Evolutionary conservation across 2,797 vertebrate genomes (phyloP).

Genomic region (Serranus cabrilla): DNA sequence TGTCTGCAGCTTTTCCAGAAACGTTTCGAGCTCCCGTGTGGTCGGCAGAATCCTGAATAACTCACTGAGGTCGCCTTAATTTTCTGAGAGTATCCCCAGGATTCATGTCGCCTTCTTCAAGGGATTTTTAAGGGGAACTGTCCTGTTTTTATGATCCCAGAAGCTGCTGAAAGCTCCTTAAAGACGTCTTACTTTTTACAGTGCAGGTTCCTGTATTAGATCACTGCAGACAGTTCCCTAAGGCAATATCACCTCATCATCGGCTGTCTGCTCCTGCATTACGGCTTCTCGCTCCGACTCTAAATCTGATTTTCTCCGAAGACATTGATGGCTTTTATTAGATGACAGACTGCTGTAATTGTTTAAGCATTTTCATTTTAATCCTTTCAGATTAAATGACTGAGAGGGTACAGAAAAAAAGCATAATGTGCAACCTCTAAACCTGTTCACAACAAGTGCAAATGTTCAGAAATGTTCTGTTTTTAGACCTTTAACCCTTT

Average conservation of each 20-base stretch:
- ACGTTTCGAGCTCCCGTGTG: not conserved
- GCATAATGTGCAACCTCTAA: slow-evolving; percentile 3
- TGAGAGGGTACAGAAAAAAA: slow-evolving; percentile 14
- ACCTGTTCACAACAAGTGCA: not conserved
- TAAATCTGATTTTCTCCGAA: slow-evolving; percentile 49
- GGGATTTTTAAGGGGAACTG: not conserved
- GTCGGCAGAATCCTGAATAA: not conserved
- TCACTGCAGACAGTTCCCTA: slow-evolving; percentile 47
- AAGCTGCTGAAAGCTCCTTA: slow-evolving; percentile 13
- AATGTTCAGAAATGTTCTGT: not conserved
- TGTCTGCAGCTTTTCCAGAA: not conserved
- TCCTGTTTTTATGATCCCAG: not conserved
- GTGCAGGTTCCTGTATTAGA: slow-evolving; percentile 26
- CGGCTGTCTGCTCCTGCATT: slow-evolving; percentile 49
- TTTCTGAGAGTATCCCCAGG: not conserved
- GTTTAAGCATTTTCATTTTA: slow-evolving; percentile 54
- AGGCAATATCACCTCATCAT: slow-evolving; percentile 59
- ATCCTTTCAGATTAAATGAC: slow-evolving; percentile 30
- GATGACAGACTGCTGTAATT: slow-evolving; percentile 52
- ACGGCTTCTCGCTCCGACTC: slow-evolving; percentile 27
- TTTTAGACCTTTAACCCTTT: not conserved
- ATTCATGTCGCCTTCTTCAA: not conserved
- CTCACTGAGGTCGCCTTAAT: not conserved
- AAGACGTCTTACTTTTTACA: slow-evolving; percentile 7
- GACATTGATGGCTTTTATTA: slow-evolving; percentile 44